phyloP scores from a whole-genome alignment of 2,113 vertebrate genomes.

The Periophthalmus modestus region DNA sequence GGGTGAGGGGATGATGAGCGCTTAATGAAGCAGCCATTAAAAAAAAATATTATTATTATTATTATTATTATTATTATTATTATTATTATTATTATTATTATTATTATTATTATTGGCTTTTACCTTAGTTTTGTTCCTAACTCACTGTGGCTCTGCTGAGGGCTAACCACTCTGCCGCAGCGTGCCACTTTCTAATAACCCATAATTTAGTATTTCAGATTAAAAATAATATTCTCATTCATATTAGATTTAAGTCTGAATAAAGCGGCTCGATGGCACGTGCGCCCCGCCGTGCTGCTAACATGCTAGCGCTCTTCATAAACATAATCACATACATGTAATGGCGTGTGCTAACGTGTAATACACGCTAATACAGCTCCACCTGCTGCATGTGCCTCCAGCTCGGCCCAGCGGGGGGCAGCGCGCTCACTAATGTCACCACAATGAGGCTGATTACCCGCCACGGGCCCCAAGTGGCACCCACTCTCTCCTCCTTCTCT shows the following conservation, averaged over 20 bases:
- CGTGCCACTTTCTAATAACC: not conserved
- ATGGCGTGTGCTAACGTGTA: not conserved
- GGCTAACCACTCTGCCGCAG: not conserved
- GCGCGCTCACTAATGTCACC: not conserved
- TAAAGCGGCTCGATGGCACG: not conserved
- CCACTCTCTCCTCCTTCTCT: too few relatives aligned
- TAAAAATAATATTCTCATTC: not conserved
- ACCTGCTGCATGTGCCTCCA: not conserved
- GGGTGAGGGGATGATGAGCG: too few relatives aligned
- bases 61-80: too few relatives aligned
- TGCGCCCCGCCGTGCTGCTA: not conserved
- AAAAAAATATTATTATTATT: too few relatives aligned
- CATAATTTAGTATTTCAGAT: not conserved
- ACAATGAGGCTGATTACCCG: slow-evolving; percentile 1
- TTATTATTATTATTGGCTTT: not conserved
- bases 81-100: too few relatives aligned
- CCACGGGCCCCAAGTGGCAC: not conserved
- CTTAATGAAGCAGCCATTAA: too few relatives aligned
- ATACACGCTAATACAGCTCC: not conserved
- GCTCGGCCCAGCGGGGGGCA: not conserved
- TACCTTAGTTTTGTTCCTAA: not conserved
- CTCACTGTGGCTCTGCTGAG: not conserved
- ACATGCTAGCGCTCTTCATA: not conserved
- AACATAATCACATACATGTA: not conserved
- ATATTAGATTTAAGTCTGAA: not conserved